Evolutionary conservation across 2,888 invertebrate species (phyloP), one percentile per base, ranked within the genome.

Genomic region (Aphodius sticticus): DNA sequence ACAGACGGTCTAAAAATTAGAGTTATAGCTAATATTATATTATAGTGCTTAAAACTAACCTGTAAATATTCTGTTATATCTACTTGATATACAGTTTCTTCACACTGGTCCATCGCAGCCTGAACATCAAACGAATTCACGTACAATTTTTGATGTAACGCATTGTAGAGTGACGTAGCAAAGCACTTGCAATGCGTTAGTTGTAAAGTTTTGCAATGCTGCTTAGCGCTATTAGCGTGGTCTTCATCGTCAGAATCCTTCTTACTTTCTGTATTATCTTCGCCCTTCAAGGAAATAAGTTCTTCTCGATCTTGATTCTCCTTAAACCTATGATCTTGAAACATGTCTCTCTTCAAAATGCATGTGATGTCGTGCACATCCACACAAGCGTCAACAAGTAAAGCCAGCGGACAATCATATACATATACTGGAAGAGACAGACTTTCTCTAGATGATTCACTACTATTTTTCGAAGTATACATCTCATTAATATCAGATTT

Each of bases 21-120:
- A n/a, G n/a, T n/a, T n/a, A n/a, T n/a, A n/a, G n/a, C n/a, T n/a
- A n/a, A n/a, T n/a, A n/a, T n/a, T n/a, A n/a, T n/a, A n/a, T n/a
- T n/a, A n/a, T n/a, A n/a, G n/a, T n/a, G n/a, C n/a, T n/a, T n/a
- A 26, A 26, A 26, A 26, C 26, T 26, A 26, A 26, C 26, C 26
- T 92, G 90, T 71, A 95, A 88, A 86, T 94, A 95, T 81, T 93
- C 91, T 0, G 94, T 93, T 79, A 95, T 93, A 85, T 95, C 93
- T 81, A 94, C 92, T 87, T 94, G 93, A 76, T 93, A 89, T 2
- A 92, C 87, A 7, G 91, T 91, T 89, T 94, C 93, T 83, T 93
- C 93, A 87, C 95, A 95, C 83, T 94, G 92, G 83, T 93, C 93
- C 83, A 95, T 92, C 36, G 94, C 94, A 7, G 92, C 91, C 82